Conservation (phyloP, 2,888 invertebrate species). For the Empis livida region DNA sequence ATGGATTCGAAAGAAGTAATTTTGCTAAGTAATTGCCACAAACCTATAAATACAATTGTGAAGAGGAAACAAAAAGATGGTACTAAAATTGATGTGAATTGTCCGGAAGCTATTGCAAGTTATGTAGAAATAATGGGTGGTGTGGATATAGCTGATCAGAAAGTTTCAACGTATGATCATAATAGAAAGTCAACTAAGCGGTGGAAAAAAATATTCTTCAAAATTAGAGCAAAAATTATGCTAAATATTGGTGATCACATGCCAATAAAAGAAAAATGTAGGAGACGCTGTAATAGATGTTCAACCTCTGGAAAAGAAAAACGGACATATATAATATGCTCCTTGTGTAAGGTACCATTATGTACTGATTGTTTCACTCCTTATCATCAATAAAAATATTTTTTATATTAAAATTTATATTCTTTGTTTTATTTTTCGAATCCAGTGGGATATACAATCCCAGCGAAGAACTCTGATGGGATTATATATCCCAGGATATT, state of each 20-base stretch:
- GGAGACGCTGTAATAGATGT: background rate
- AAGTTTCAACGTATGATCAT: background rate
- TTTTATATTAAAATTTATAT: background rate
- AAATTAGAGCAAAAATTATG: background rate
- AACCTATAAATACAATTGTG: background rate
- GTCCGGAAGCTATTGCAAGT: background rate
- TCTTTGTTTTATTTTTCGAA: background rate
- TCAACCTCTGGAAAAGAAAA: background rate
- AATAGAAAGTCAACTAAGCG: conserved; percentile 1
- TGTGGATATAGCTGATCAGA: conserved; percentile 1
- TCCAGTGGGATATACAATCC: background rate
- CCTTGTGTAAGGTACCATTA: too few species aligned
- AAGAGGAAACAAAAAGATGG: background rate
- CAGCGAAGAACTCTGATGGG: background rate
- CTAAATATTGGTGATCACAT: background rate
- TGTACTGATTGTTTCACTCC: background rate
- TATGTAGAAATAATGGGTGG: background rate
- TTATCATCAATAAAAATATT: background rate
- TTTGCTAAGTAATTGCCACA: background rate
- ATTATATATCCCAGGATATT: too few species aligned
- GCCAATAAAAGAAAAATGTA: background rate
- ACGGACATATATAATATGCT: background rate
- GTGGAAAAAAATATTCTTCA: conserved; percentile 4
- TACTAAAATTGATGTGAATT: background rate
- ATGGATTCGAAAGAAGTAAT: background rate